phyloP scores from a whole-genome alignment of 2,113 vertebrate species.

The Alexandromys fortis region DNA sequence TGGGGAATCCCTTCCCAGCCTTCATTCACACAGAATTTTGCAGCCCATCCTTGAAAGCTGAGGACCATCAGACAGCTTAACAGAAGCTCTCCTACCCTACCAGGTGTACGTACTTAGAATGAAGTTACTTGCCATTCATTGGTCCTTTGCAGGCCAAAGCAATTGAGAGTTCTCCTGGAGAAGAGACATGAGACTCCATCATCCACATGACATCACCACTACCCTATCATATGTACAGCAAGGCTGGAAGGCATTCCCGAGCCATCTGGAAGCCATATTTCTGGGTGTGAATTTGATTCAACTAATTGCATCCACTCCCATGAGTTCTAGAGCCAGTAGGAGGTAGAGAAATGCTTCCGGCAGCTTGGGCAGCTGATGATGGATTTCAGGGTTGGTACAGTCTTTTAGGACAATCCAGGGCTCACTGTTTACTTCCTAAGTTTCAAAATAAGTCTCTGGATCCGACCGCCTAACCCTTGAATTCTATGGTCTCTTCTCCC shows the following conservation, averaged over 20 bases:
- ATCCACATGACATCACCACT: neutral
- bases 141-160: neutral
- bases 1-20: neutral
- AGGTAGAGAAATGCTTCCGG: too few relatives aligned
- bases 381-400: neutral
- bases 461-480: neutral
- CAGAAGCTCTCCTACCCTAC: neutral
- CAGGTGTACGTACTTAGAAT: neutral
- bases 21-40: neutral
- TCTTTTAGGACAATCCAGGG: neutral
- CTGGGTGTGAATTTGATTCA: neutral
- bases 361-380: neutral
- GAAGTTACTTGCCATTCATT: neutral
- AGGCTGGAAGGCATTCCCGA: neutral
- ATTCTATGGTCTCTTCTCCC: neutral
- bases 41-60: neutral
- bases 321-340: neutral
- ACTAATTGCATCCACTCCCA: neutral
- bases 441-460: neutral
- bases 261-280: neutral
- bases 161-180: neutral
- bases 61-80: neutral
- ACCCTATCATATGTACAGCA: neutral
- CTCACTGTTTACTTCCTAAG: constrained; percentile 21
- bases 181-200: neutral